phyloP scores from a whole-genome alignment of 2,888 invertebrate genomes.

The Willowsia nigromaculata region DNA sequence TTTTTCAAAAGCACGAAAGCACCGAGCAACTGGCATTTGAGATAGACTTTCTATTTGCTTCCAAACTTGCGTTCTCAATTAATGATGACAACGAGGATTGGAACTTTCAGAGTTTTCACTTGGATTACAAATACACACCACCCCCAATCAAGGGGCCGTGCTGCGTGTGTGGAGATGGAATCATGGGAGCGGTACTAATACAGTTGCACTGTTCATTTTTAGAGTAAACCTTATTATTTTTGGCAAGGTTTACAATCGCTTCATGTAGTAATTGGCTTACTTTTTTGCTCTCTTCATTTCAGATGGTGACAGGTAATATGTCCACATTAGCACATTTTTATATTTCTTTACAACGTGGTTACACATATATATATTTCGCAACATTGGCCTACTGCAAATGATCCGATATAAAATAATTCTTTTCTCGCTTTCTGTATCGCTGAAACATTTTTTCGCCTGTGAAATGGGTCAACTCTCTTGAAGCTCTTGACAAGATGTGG shows the following conservation, averaged over 20 bases:
- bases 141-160: conserved; percentile 78
- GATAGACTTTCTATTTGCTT: too few relatives aligned
- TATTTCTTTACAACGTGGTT: neutral
- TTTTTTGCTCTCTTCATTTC: neutral
- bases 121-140: conserved; percentile 78
- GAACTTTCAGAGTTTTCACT: conserved; percentile 78
- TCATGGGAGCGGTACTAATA: conserved; percentile 78
- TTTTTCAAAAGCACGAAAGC: too few relatives aligned
- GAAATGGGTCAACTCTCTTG: too few relatives aligned
- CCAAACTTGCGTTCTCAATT: conserved; percentile 70
- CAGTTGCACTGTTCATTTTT: neutral
- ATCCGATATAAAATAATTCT: neutral
- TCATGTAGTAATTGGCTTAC: neutral
- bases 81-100: conserved; percentile 76
- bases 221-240: too few relatives aligned
- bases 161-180: conserved; percentile 78
- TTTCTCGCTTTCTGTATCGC: neutral
- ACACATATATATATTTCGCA: neutral
- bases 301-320: conserved; percentile 38
- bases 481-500: conserved; percentile 77
- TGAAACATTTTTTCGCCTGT: neutral
- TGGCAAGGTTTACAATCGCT: neutral
- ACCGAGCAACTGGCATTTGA: too few relatives aligned
- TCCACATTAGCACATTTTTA: too few relatives aligned
- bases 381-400: neutral